A percentile compares a stretch with the other conserved stretches of the same genome.
Evolutionary conservation across 2,113 vertebrate species (phyloP).

Genomic region (Albula goreensis): DNA sequence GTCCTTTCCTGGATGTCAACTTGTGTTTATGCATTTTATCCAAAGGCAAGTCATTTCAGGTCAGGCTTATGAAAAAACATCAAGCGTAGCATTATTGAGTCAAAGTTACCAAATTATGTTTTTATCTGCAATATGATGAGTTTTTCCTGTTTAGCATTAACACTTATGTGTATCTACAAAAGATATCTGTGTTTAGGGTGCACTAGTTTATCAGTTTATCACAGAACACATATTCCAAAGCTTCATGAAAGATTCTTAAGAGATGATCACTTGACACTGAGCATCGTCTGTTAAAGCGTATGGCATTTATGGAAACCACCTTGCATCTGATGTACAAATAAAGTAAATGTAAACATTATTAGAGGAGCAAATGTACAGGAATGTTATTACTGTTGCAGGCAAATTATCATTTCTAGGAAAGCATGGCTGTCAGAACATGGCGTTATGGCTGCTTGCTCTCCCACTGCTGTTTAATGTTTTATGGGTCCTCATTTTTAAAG

Average conservation of each 20-base stretch:
- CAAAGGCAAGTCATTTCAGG: too few species aligned
- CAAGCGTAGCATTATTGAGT: not conserved
- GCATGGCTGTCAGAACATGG: too few species aligned
- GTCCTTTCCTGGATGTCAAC: too few species aligned
- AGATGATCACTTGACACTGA: not conserved
- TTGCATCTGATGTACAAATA: not conserved
- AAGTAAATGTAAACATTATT: not conserved
- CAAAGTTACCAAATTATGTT: not conserved
- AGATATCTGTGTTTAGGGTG: not conserved
- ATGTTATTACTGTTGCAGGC: too few species aligned
- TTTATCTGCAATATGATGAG: slow-evolving; percentile 4
- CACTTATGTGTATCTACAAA: not conserved
- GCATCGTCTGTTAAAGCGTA: not conserved
- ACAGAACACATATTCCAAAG: slow-evolving; percentile 65
- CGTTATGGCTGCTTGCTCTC: too few species aligned
- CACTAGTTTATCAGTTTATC: slow-evolving; percentile 23
- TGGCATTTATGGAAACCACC: not conserved
- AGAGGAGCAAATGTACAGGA: too few species aligned
- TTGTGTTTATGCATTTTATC: too few species aligned
- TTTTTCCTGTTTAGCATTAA: slow-evolving; percentile 14
- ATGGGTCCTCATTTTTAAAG: too few species aligned
- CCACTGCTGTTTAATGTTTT: too few species aligned
- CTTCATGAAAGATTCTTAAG: not conserved
- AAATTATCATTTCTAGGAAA: too few species aligned
- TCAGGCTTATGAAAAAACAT: too few species aligned